Evolutionary conservation across 2,797 vertebrate genomes (phyloP).

Genomic region (Anguilla anguilla): DNA sequence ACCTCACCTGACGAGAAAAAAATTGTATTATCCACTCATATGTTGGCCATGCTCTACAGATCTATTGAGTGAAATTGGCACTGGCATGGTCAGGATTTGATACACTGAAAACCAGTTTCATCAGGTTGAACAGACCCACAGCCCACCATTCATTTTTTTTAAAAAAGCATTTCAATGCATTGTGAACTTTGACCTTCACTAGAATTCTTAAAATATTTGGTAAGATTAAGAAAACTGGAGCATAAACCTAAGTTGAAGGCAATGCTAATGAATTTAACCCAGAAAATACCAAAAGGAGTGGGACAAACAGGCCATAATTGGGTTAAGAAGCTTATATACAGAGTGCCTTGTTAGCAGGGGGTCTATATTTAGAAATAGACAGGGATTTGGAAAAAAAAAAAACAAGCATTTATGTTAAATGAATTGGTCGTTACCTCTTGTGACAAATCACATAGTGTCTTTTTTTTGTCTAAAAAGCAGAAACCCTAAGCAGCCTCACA

Average conservation of each 20-base stretch:
- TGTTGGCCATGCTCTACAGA: neutral
- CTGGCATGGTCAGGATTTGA: neutral
- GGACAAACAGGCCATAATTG: neutral
- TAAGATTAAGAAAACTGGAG: neutral
- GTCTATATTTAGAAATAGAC: constrained; percentile 35
- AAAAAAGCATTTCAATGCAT: neutral
- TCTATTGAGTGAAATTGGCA: neutral
- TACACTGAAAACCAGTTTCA: neutral
- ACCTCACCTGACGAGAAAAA: neutral
- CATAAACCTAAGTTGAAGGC: neutral
- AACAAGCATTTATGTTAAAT: constrained; percentile 39
- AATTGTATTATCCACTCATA: neutral
- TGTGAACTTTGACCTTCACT: neutral
- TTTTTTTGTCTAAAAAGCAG: constrained; percentile 43
- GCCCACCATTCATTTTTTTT: neutral
- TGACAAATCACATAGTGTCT: constrained; percentile 52
- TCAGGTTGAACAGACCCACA: neutral
- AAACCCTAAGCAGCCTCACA: constrained; percentile 56
- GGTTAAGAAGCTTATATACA: constrained; percentile 32
- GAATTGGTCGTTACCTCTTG: constrained; percentile 44
- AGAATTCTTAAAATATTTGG: neutral
- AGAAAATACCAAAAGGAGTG: neutral
- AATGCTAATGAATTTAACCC: constrained; percentile 13
- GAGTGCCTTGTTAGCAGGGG: constrained; percentile 3
- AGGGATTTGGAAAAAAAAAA: constrained; percentile 43